These are phyloP conservation scores for Eristalis arbustorum DNA, from an alignment of 2,888 invertebrate species.

Conservation along the genomic window DNA sequence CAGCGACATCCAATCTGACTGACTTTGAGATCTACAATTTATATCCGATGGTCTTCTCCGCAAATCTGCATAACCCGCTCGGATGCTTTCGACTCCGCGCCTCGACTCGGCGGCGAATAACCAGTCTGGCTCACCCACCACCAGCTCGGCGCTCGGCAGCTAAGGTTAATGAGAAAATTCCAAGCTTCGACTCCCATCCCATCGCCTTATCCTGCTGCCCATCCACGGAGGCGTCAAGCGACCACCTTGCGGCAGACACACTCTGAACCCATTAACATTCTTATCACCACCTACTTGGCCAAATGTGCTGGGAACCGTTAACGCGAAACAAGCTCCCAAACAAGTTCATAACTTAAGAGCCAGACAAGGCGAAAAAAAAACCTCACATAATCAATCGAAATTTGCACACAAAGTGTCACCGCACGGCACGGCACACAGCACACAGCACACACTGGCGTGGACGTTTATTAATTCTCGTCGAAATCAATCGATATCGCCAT, in stretches of 20 bases:
- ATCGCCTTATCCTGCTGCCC: neutral
- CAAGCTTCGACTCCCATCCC: neutral
- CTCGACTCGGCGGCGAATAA: slow-evolving; percentile 7
- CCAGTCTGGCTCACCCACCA: neutral
- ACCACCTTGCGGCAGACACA: neutral
- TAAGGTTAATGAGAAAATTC: neutral
- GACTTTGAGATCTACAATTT: slow-evolving; percentile 4
- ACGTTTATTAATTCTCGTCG: slow-evolving; percentile 57
- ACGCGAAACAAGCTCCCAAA: neutral
- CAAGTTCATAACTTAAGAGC: neutral
- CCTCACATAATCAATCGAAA: slow-evolving; percentile 42
- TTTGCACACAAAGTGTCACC: slow-evolving; percentile 60
- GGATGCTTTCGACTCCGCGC: neutral
- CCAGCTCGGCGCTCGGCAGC: neutral
- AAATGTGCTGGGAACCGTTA: neutral
- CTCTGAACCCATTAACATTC: slow-evolving; percentile 1
- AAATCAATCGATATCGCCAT: slow-evolving; percentile 53
- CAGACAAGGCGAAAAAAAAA: neutral
- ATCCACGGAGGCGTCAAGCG: slow-evolving; percentile 12
- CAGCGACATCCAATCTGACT: neutral
- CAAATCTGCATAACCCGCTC: slow-evolving; percentile 4
- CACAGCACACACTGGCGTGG: slow-evolving; percentile 1
- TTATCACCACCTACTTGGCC: neutral
- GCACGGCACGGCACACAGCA: neutral
- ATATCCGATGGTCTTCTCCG: neutral